Percentiles rank a stretch among this genome's conserved stretches.
These are phyloP conservation scores for Stenoptilia bipunctidactyla DNA, from an alignment of 2,888 invertebrate species.

Conservation along the genomic window DNA sequence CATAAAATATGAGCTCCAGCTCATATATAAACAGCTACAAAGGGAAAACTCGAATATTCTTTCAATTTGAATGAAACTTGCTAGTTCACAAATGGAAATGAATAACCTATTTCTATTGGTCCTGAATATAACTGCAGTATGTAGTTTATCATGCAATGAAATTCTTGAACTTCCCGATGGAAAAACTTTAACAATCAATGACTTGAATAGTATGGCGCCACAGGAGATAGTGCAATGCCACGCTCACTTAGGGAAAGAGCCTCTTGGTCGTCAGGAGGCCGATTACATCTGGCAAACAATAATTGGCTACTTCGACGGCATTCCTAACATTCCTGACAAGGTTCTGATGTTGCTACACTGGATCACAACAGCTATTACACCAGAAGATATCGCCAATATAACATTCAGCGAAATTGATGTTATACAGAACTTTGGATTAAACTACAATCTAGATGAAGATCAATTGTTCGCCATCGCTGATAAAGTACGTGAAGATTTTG, in stretches of 20 bases:
- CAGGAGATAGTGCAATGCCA: slow-evolving; percentile 44
- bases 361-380: slow-evolving; percentile 54
- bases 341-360: slow-evolving; percentile 49
- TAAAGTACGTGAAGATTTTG: slow-evolving; percentile 62
- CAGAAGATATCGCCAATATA: slow-evolving; percentile 61
- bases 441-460: slow-evolving; percentile 43
- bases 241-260: slow-evolving; percentile 38
- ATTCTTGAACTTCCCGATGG: slow-evolving; percentile 28
- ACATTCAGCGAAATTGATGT: slow-evolving; percentile 64
- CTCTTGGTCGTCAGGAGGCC: slow-evolving; percentile 30
- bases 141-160: slow-evolving; percentile 31
- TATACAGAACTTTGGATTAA: slow-evolving; percentile 65
- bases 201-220: slow-evolving; percentile 30
- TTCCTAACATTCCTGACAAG: slow-evolving; percentile 48
- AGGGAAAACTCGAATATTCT: no score
- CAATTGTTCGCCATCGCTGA: slow-evolving; percentile 60
- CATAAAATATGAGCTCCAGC: no score
- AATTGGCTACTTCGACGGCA: slow-evolving; percentile 32
- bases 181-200: slow-evolving; percentile 22
- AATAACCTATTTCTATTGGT: no score
- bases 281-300: slow-evolving; percentile 46
- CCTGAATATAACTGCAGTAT: slow-evolving; percentile 1
- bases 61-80: no score
- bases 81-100: no score
- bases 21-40: no score